phyloP scores from a whole-genome alignment of 2,888 invertebrate genomes.

The Tetragonula carbonaria region DNA sequence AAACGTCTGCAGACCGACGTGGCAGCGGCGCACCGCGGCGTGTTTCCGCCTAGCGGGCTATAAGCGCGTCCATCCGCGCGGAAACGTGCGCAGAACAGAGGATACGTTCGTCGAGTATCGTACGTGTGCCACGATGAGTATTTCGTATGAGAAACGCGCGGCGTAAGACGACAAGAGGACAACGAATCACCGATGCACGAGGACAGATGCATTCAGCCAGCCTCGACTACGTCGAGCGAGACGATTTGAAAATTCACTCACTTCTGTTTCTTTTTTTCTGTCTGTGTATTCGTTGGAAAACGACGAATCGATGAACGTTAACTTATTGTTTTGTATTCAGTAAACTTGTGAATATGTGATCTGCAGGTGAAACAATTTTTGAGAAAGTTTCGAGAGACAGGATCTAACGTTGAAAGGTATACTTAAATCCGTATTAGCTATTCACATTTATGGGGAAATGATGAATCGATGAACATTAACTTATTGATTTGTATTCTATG shows the following conservation, averaged over 20 bases:
- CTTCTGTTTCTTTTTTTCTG: neutral
- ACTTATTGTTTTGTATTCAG: neutral
- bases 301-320: neutral
- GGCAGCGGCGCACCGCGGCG: constrained; percentile 1
- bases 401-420: neutral
- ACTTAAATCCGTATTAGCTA: neutral
- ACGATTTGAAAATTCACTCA: neutral
- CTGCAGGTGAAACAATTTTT: neutral
- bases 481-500: no score
- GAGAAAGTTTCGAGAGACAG: neutral
- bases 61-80: constrained; percentile 57
- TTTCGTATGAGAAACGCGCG: constrained; percentile 40
- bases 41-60: constrained; percentile 55
- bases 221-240: neutral
- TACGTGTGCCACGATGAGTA: constrained; percentile 32
- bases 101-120: constrained; percentile 35
- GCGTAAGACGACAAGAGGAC: constrained; percentile 23
- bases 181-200: constrained; percentile 31
- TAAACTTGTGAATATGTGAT: neutral
- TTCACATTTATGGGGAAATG: neutral
- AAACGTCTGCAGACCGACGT: constrained; percentile 36
- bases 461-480: neutral
- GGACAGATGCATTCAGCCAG: neutral
- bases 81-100: constrained; percentile 39
- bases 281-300: neutral